phyloP scores from a whole-genome alignment of 2,888 invertebrate species.

The Cosmia trapezina region DNA sequence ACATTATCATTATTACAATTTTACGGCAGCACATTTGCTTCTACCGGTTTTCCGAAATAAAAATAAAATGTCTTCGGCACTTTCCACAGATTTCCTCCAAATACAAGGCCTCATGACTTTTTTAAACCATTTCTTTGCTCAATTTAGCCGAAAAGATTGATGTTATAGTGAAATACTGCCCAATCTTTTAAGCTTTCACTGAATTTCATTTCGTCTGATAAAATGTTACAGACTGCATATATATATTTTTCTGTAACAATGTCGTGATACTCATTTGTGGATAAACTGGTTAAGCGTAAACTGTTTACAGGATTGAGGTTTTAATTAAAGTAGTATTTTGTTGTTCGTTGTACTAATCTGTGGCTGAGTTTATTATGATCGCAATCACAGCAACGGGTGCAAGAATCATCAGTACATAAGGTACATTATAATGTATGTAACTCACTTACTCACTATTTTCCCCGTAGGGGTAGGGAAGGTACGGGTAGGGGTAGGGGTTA shows the following conservation, averaged over 20 bases:
- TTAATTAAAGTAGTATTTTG: not conserved
- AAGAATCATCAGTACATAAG: not conserved
- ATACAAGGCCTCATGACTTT: constrained; percentile 40
- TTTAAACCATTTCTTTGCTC: constrained; percentile 58
- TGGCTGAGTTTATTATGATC: not conserved
- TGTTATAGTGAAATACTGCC: constrained; percentile 47
- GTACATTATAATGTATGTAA: not conserved
- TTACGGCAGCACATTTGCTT: constrained; percentile 3
- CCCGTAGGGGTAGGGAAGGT: not conserved
- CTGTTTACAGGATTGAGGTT: not conserved
- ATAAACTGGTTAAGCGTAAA: constrained; percentile 10
- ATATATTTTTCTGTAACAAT: constrained; percentile 51
- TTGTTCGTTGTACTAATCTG: not conserved
- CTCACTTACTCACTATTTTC: too few species aligned
- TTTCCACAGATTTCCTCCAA: constrained; percentile 9
- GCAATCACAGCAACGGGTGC: not conserved
- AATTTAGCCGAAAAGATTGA: constrained; percentile 57
- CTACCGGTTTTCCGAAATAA: constrained; percentile 6
- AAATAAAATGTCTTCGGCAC: constrained; percentile 25
- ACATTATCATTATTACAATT: not conserved
- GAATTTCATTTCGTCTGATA: constrained; percentile 50
- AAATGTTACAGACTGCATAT: constrained; percentile 48
- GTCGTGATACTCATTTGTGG: constrained; percentile 36
- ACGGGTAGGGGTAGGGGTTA: not conserved
- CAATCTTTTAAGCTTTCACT: constrained; percentile 60